Conservation (phyloP, 2,113 vertebrate species). For the Rhagologus leucostigma region DNA sequence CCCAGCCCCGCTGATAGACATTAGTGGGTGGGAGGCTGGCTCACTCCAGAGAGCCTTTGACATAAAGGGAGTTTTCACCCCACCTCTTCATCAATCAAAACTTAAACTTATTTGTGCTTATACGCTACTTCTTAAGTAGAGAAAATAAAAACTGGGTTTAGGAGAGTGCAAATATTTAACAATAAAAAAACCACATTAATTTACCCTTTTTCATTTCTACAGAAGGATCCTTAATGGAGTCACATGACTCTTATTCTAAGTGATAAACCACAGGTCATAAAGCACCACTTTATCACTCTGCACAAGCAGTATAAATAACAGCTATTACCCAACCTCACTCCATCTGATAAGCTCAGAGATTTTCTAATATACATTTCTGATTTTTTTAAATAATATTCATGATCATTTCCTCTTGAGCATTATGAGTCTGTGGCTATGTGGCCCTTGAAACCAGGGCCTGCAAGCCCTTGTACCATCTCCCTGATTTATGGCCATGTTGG, state of each 20-base stretch:
- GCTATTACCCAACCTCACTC: slow-evolving; percentile 68
- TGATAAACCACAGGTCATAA: slow-evolving; percentile 76
- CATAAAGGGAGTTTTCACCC: slow-evolving; percentile 55
- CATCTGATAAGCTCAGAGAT: slow-evolving; percentile 69
- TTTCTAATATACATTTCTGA: slow-evolving; percentile 72
- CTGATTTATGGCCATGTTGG: slow-evolving; percentile 80
- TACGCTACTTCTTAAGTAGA: slow-evolving; percentile 52
- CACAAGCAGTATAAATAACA: slow-evolving; percentile 74
- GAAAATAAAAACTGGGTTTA: slow-evolving; percentile 66
- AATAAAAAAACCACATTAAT: slow-evolving; percentile 71
- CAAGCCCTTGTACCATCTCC: slow-evolving; percentile 76
- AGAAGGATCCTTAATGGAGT: slow-evolving; percentile 71
- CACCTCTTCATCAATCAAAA: slow-evolving; percentile 55
- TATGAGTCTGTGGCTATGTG: slow-evolving; percentile 72
- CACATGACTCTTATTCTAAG: slow-evolving; percentile 74
- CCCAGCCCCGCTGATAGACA: background rate
- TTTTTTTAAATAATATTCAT: slow-evolving; percentile 73
- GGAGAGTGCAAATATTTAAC: slow-evolving; percentile 72
- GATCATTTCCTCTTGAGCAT: slow-evolving; percentile 60
- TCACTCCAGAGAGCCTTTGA: slow-evolving; percentile 11
- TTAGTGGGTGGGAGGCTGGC: slow-evolving; percentile 28
- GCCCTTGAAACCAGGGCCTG: slow-evolving; percentile 67
- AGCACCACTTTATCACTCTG: slow-evolving; percentile 73
- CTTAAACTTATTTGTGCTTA: slow-evolving; percentile 58
- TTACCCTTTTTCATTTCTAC: slow-evolving; percentile 71